Evolutionary conservation across 53 echinoderm and acorn worm species (phyloP).

Genomic region (Luidia sarsii): DNA sequence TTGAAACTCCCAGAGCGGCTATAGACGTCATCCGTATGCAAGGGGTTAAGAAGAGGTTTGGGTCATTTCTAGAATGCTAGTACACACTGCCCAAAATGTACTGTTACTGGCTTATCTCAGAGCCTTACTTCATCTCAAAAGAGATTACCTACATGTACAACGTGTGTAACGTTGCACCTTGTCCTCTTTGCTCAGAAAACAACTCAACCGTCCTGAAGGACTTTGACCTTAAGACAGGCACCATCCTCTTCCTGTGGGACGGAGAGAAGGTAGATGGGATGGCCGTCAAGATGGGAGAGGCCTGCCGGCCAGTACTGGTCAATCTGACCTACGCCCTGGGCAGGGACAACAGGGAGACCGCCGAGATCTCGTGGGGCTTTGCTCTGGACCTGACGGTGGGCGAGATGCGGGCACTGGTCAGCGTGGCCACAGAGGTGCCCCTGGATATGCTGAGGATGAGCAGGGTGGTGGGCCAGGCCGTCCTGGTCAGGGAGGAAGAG

Average conservation of each 20-base stretch:
- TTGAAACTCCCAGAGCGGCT: no score
- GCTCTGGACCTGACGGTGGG: slow-evolving; percentile 67
- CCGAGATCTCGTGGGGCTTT: slow-evolving; percentile 62
- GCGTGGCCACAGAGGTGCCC: slow-evolving; percentile 69
- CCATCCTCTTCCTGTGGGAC: slow-evolving; percentile 56
- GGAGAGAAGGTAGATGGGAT: slow-evolving; percentile 75
- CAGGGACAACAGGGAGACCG: slow-evolving; percentile 33
- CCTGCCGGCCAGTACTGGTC: slow-evolving; percentile 76
- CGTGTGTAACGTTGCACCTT: no score
- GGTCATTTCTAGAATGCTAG: no score
- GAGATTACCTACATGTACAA: no score
- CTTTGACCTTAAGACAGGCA: slow-evolving; percentile 6
- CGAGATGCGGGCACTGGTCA: slow-evolving; percentile 67
- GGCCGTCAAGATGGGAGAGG: slow-evolving; percentile 61
- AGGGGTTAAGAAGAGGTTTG: no score
- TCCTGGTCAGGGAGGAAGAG: slow-evolving; percentile 62
- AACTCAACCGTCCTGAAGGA: slow-evolving; percentile 32
- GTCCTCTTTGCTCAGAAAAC: slow-evolving; percentile 24
- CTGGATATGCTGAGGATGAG: slow-evolving; percentile 58
- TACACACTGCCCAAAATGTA: no score
- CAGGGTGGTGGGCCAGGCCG: slow-evolving; percentile 51
- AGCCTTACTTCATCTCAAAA: no score
- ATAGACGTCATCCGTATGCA: no score
- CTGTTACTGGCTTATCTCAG: no score
- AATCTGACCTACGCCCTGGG: slow-evolving; percentile 55